Percentiles rank a stretch among this genome's conserved stretches.
Conservation (phyloP, 2,888 invertebrate genomes). For the Tachina lurida region DNA sequence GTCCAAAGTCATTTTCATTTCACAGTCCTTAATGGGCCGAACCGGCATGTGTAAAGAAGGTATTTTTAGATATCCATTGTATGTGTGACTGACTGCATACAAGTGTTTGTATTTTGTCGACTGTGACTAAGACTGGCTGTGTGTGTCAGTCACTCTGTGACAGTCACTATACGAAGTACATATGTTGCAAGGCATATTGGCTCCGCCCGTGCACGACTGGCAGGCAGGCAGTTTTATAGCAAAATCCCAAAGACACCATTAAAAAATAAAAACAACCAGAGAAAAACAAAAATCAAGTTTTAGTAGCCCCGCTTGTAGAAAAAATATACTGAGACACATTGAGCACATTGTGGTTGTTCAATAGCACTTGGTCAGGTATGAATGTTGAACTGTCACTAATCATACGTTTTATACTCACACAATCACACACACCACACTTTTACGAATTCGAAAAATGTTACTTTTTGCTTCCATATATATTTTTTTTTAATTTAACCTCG, state of each 20-base stretch:
- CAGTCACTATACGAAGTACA: constrained; percentile 3
- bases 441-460: constrained; percentile 40
- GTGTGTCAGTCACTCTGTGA: constrained; percentile 25
- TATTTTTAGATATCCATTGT: neutral
- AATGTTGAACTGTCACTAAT: constrained; percentile 60
- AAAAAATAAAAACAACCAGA: neutral
- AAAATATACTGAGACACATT: neutral
- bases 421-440: constrained; percentile 32
- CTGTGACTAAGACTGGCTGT: constrained; percentile 16
- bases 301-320: neutral
- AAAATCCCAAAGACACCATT: neutral
- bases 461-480: neutral
- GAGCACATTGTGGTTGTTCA: constrained; percentile 19
- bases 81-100: neutral
- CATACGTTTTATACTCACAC: constrained; percentile 50
- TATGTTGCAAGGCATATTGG: constrained; percentile 21
- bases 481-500: constrained; percentile 19
- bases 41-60: constrained; percentile 1
- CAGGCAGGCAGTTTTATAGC: constrained; percentile 20
- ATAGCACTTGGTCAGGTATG: constrained; percentile 37
- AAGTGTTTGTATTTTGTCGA: neutral
- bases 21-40: constrained; percentile 51
- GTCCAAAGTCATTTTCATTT: constrained; percentile 51
- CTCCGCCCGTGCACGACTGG: constrained; percentile 30
- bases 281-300: neutral